Evolutionary conservation across 2,113 vertebrate genomes (phyloP).

Genomic region (Monopterus albus): DNA sequence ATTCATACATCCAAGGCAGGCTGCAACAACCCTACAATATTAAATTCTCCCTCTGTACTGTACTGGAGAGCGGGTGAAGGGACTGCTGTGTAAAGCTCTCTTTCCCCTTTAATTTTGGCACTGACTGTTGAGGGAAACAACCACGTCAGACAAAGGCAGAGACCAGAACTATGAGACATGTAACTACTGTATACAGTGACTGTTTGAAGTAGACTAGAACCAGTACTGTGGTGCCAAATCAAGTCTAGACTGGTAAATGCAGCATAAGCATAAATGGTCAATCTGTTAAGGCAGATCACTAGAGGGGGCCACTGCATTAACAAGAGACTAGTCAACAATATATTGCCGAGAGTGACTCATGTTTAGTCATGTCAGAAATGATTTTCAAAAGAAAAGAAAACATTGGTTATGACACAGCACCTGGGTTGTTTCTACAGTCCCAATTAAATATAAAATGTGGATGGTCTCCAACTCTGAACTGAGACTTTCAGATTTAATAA

Average conservation of each 20-base stretch:
- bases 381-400: conserved; percentile 49
- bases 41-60: background rate
- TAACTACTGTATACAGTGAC: conserved; percentile 6
- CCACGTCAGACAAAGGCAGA: conserved; percentile 28
- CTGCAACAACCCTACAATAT: conserved; percentile 39
- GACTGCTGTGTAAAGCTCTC: conserved; percentile 7
- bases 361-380: conserved; percentile 51
- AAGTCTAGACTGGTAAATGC: conserved; percentile 58
- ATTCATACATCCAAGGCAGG: conserved; percentile 52
- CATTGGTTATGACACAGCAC: conserved; percentile 61
- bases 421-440: conserved; percentile 1
- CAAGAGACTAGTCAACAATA: conserved; percentile 36
- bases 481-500: background rate
- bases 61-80: conserved; percentile 6
- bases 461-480: background rate
- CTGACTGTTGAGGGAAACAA: conserved; percentile 56
- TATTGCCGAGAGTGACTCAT: conserved; percentile 56
- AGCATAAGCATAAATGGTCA: conserved; percentile 57
- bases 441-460: conserved; percentile 31
- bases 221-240: conserved; percentile 46
- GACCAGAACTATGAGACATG: conserved; percentile 24
- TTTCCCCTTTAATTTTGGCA: conserved; percentile 52
- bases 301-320: conserved; percentile 31
- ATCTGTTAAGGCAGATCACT: conserved; percentile 37
- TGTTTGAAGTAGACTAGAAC: conserved; percentile 40